Evolutionary conservation across 2,113 vertebrate genomes (phyloP).

Genomic region (Nanorana parkeri): DNA sequence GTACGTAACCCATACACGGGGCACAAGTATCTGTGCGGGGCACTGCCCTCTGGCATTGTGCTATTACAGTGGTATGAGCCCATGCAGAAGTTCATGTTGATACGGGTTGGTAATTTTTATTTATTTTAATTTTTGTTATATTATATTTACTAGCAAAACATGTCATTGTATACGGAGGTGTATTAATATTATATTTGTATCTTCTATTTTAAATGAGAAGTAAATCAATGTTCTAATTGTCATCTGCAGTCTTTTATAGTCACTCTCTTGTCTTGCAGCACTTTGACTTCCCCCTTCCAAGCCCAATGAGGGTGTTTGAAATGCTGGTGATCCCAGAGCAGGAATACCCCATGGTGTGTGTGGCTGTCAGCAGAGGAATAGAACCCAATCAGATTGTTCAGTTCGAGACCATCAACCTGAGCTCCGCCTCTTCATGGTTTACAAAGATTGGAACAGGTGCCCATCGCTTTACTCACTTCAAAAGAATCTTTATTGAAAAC

Average conservation of each 20-base stretch:
- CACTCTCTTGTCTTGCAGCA: conserved; percentile 74
- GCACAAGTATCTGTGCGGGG: conserved; percentile 95
- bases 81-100: conserved; percentile 99
- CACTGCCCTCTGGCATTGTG: conserved; percentile 94
- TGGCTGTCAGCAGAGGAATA: conserved; percentile 86
- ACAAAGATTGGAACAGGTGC: conserved; percentile 88
- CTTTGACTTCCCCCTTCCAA: conserved; percentile 97
- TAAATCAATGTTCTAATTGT: too few species aligned
- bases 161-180: too few species aligned
- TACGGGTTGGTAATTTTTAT: conserved; percentile 81
- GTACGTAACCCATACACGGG: conserved; percentile 97
- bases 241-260: not conserved
- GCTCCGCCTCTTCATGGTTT: conserved; percentile 98
- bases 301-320: conserved; percentile 94
- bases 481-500: too few species aligned
- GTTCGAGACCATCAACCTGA: conserved; percentile 98
- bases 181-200: too few species aligned
- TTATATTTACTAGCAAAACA: too few species aligned
- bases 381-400: conserved; percentile 90
- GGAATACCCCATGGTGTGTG: conserved; percentile 96
- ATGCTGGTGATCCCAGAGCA: conserved; percentile 98
- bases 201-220: too few species aligned
- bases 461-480: not conserved
- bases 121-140: too few species aligned
- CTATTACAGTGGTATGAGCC: conserved; percentile 99